Conservation (phyloP, 2,888 invertebrate species). For the Cosmorhoe ocellata region DNA sequence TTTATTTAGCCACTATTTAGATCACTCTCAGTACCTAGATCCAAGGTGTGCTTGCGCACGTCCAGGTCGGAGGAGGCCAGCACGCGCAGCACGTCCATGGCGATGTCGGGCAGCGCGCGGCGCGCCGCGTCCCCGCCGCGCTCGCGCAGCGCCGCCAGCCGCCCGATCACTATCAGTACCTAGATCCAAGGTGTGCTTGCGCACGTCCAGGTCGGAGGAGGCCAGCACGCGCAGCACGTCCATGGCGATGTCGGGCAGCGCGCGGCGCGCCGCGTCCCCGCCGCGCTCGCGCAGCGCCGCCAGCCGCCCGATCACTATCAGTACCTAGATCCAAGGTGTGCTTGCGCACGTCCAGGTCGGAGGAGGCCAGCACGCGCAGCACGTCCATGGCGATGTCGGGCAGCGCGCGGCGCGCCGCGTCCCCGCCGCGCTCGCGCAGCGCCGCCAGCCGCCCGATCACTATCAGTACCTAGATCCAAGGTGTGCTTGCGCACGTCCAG, state of each 20-base stretch:
- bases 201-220: conserved; percentile 96
- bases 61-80: conserved; percentile 96
- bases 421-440: conserved; percentile 92
- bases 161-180: conserved; percentile 82
- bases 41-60: conserved; percentile 93
- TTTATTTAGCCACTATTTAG: no score
- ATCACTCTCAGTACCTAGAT: conserved; percentile 77
- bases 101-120: conserved; percentile 91
- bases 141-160: conserved; percentile 92
- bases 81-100: conserved; percentile 98
- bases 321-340: conserved; percentile 90
- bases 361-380: conserved; percentile 93
- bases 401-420: conserved; percentile 89
- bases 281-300: conserved; percentile 93
- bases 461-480: conserved; percentile 82
- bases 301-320: conserved; percentile 86
- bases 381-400: conserved; percentile 98
- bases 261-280: conserved; percentile 90
- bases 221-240: conserved; percentile 97
- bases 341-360: conserved; percentile 96
- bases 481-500: conserved; percentile 96
- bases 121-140: conserved; percentile 93
- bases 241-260: conserved; percentile 95
- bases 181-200: conserved; percentile 91
- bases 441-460: conserved; percentile 70